phyloP scores from a whole-genome alignment of 2,797 vertebrate genomes.

The Rhinatrema bivittatum region DNA sequence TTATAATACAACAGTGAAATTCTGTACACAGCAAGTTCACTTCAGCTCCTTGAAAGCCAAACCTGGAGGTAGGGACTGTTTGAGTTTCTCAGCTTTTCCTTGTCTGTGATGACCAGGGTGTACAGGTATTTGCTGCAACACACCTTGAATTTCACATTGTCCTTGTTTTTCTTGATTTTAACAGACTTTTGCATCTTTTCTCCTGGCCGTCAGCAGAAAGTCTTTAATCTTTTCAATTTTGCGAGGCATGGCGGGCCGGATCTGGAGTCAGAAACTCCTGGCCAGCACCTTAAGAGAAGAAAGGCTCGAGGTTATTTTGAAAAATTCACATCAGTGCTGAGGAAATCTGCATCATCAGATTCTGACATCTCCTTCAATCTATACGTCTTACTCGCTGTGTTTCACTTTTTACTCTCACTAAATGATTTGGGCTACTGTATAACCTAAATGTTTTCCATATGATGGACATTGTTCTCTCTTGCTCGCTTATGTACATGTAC shows the following conservation, averaged over 20 bases:
- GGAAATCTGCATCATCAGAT: no score
- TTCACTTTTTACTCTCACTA: no score
- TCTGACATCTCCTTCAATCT: no score
- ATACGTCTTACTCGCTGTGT: no score
- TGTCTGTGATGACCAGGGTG: conserved; percentile 96
- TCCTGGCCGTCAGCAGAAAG: conserved; percentile 88
- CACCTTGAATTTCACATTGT: conserved; percentile 96
- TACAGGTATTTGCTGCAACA: conserved; percentile 95
- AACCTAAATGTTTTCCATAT: no score
- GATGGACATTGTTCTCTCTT: no score
- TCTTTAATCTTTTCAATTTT: conserved; percentile 97
- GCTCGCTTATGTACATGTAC: no score
- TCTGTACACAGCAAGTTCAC: conserved; percentile 48
- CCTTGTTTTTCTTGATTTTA: conserved; percentile 99
- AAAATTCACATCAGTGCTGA: no score
- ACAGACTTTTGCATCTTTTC: conserved; percentile 97
- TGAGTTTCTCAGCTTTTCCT: conserved; percentile 96
- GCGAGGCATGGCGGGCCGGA: no score
- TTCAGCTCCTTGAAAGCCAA: conserved; percentile 96
- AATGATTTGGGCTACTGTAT: no score
- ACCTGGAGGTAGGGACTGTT: conserved; percentile 94
- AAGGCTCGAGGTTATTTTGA: no score
- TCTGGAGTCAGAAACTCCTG: no score
- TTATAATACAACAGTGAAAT: conserved; percentile 51
- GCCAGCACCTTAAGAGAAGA: conserved; percentile 13